phyloP scores from a whole-genome alignment of 2,888 invertebrate species.

The Tipula vernalis region DNA sequence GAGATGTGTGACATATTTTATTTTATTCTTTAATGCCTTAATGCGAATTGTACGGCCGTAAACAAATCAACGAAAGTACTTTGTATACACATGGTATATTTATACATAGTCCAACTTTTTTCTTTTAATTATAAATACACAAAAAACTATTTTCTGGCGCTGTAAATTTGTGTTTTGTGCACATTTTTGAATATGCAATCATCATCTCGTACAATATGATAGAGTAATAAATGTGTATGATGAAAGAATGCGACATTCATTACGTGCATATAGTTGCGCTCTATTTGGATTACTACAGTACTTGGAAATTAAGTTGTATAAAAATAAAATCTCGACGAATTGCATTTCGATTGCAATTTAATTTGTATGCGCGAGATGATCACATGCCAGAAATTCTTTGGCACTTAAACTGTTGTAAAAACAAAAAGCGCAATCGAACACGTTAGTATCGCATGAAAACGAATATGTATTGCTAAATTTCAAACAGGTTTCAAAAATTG shows the following conservation, averaged over 20 bases:
- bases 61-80: not conserved
- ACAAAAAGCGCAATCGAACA: not conserved
- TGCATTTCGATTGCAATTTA: not conserved
- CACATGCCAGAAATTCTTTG: not conserved
- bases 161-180: not conserved
- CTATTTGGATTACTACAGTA: not conserved
- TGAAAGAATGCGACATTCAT: not conserved
- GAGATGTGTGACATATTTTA: not conserved
- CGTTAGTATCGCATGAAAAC: not conserved
- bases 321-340: not conserved
- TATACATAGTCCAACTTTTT: not conserved
- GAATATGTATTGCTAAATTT: no score
- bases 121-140: not conserved
- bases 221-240: not conserved
- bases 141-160: not conserved
- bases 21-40: not conserved
- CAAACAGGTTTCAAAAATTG: no score
- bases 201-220: not conserved
- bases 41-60: not conserved
- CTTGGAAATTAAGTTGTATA: not conserved
- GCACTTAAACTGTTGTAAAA: not conserved
- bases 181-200: not conserved
- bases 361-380: not conserved
- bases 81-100: not conserved
- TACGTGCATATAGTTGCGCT: not conserved